Percentiles rank a stretch among this genome's conserved stretches.
phyloP scores from a whole-genome alignment of 1,140 invertebrate genomes.

The Aphis craccivora region DNA sequence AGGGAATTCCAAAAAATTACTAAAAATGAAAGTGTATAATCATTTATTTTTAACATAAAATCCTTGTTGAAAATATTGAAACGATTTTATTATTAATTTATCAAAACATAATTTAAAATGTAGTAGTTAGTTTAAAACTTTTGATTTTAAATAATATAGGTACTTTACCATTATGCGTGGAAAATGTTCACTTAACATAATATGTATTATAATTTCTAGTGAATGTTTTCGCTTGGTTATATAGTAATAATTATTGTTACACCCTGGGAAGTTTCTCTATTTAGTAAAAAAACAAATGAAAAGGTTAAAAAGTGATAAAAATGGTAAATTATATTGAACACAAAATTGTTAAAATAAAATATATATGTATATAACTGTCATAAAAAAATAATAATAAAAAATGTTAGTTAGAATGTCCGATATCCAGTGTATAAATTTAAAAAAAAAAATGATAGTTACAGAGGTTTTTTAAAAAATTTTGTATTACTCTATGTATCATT shows the following conservation, averaged over 20 bases:
- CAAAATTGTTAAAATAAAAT: neutral
- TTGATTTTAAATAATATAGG: neutral
- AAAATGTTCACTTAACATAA: neutral
- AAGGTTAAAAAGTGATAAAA: neutral
- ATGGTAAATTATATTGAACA: neutral
- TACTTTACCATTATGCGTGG: neutral
- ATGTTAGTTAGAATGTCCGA: neutral
- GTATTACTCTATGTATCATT: neutral
- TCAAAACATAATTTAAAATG: neutral
- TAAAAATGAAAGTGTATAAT: neutral
- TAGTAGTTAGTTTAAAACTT: neutral
- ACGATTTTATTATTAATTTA: neutral
- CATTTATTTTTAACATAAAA: conserved; percentile 5
- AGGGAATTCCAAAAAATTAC: neutral
- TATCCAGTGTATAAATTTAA: neutral
- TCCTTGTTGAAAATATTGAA: neutral
- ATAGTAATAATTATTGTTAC: neutral
- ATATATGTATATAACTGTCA: neutral
- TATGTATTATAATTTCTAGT: neutral
- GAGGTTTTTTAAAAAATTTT: neutral
- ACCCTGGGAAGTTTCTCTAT: neutral
- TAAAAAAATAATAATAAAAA: neutral
- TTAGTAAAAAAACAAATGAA: neutral
- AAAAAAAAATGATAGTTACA: neutral
- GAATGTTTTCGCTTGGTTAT: neutral